Base-by-base conservation (phyloP, 2,888 invertebrate genomes). In the Xanthia togata region DNA sequence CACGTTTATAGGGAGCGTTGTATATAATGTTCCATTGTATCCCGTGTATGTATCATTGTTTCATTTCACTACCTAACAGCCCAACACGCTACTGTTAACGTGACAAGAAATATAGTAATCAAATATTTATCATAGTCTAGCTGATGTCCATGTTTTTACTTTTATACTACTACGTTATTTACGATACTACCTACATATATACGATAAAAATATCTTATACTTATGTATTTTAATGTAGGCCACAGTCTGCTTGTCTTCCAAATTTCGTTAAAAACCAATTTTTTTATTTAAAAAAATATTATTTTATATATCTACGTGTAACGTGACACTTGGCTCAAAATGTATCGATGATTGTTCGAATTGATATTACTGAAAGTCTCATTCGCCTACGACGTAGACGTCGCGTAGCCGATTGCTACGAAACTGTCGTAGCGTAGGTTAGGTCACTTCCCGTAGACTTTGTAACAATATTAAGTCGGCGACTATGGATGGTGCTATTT, bases 341-440 rank as follows among this genome's bases (percentile, higher is more conserved):
- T 26, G 20, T 11, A 38, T 26, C 31, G 8, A 59, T 38, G 5
- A 50, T 20, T 20, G 1, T 20, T 50, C 47, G 47, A 50, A 50
- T 20, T 50, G 20, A 50, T 26, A 0, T 23, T 23, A 31, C 14
- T 50, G 1, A 20, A 20, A 62, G 12, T 31, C 14, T 20, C 14
- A 57, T 12, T n/a, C 20, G 31, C 26, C 69, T 79, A 79, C 57
- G 81, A 8, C 81, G 83, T 79, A 79, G 79, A 20, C 59, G 17
- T 38, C 11, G 5, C 84, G 84, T 83, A 83, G 81, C 74, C 2
- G 50, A 1, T 74, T 70, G 75, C 84, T 82, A 82, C 84, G 80
- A 83, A 59, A 55, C 41, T 41, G 2, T 41, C 35, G 35, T 60
- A 53, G 44, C 57, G 47, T 65, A 53, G 53, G 20, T 14, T 23